Conservation (phyloP, 2,113 vertebrate genomes). For the Silurus meridionalis region DNA sequence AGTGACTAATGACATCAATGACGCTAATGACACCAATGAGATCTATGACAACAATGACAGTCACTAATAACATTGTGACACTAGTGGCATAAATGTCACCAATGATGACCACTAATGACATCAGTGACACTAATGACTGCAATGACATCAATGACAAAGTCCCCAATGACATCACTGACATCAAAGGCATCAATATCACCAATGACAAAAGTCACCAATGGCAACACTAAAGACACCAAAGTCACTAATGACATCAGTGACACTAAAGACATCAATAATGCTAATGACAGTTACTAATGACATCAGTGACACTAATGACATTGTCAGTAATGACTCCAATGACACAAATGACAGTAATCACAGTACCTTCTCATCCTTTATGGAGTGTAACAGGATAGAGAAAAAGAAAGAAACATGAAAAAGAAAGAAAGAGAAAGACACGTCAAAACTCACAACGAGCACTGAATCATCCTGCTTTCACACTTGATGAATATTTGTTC, state of each 20-base stretch:
- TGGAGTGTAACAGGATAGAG: slow-evolving; percentile 71
- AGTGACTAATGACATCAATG: neutral
- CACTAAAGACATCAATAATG: neutral
- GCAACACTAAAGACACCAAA: neutral
- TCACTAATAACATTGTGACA: neutral
- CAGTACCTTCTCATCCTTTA: slow-evolving; percentile 96
- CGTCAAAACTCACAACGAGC: slow-evolving; percentile 29
- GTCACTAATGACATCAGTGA: neutral
- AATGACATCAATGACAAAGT: neutral
- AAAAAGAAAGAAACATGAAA: slow-evolving; percentile 71
- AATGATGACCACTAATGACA: neutral
- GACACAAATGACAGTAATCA: slow-evolving; percentile 57
- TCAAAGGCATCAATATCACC: neutral
- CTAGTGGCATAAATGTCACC: neutral
- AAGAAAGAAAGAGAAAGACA: slow-evolving; percentile 67
- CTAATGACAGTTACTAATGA: neutral
- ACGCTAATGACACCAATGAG: neutral
- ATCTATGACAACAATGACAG: too few species aligned
- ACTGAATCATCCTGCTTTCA: neutral
- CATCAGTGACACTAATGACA: neutral
- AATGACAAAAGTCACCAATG: neutral
- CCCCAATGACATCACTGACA: neutral
- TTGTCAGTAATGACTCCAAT: too few species aligned
- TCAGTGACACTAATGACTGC: too few species aligned
- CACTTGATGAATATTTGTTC: neutral